Base-by-base conservation (phyloP, 2,888 invertebrate species). In the Autographa pulchrina region DNA sequence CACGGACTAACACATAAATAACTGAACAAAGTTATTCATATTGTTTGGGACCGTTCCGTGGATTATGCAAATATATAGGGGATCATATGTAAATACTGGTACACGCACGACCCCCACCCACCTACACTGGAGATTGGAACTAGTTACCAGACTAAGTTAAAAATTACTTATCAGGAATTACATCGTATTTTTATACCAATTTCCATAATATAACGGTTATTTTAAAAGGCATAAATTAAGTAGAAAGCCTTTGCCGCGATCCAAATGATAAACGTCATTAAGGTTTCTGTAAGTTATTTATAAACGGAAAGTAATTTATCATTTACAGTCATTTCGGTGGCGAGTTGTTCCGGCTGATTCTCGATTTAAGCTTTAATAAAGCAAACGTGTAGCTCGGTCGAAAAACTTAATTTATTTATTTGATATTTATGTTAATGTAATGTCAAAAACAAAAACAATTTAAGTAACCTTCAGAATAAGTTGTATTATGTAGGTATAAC, bases 21-120 rank as follows among this genome's bases (percentile, higher is more conserved):
- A 75, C 65, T 70, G 11, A 52, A 68, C 78, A 71, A 75, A 77
- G 71, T 81, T 81, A 81, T 84, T 83, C 79, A 78, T 69, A 74
- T 74, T 83, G 82, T 78, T 67, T 31, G 65, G 70, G 62, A 58
- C 68, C 62, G 70, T 67, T 65, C 70, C 56, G 54, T 31, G 69
- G 72, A 72, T 74, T 75, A 81, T 78, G 84, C 72, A 74, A 82
- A 82, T 83, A 68, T 69, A 71, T 32, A 38, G 70, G 78, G 65
- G 68, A n/a, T 67, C 62, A 62, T 65, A 75, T 72, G 81, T 77
- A 72, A 73, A 73, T 81, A 71, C 62, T 48, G 52, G 48, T 52
- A 65, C 68, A 75, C 60, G 81, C 62, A 48, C 67, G 25, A 14
- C 9, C 60, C 56, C 31, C 38, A 25, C 56, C 31, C 38, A 25